Evolutionary conservation across 1,140 invertebrate species (phyloP), one percentile per base, ranked within the genome.

Genomic region (Scaptomyza montana): DNA sequence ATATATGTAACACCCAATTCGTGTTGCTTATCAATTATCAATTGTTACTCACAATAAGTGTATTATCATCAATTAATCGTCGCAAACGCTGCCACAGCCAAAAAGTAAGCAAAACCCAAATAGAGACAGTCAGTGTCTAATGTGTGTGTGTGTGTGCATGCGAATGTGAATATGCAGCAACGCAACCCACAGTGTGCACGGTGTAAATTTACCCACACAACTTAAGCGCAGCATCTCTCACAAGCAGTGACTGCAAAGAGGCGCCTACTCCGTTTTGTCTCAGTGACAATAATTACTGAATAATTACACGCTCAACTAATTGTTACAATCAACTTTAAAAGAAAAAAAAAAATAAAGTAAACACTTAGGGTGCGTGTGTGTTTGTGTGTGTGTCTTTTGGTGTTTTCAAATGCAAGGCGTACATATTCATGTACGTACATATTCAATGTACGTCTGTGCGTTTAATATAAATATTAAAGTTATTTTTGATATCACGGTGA

Each of bases 51-150:
- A 13, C 21, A 51, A 25, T 13, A 12, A 30, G 43, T 10, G 41
- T 36, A 54, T 47, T 12, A n/a, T 25, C 45, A 36, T 16, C 47
- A 19, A 53, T 51, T 2, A 67, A 68, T 55, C 39, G 30, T 57
- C 46, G 47, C 21, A 25, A 25, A 25, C 21, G 21, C 21, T 25
- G 21, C 21, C 21, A 51, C 56, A 63, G 28, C 28, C 46, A 6
- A 62, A 57, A 69, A 69, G 71, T 74, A 74, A 74, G 71, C 71
- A 61, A 45, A 67, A 9, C 21, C 41, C 19, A 46, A 66, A 43
- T 45, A 67, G 41, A 39, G 13, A 16, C 41, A 43, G 62, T 49
- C 56, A 61, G 33, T 61, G 62, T 53, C 30, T 25, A 49, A 61
- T 67, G 10, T 45, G 63, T 43, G n/a, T 56, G 39, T 53, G 13